phyloP scores from a whole-genome alignment of 2,888 invertebrate genomes.

The Coenonympha glycerion region DNA sequence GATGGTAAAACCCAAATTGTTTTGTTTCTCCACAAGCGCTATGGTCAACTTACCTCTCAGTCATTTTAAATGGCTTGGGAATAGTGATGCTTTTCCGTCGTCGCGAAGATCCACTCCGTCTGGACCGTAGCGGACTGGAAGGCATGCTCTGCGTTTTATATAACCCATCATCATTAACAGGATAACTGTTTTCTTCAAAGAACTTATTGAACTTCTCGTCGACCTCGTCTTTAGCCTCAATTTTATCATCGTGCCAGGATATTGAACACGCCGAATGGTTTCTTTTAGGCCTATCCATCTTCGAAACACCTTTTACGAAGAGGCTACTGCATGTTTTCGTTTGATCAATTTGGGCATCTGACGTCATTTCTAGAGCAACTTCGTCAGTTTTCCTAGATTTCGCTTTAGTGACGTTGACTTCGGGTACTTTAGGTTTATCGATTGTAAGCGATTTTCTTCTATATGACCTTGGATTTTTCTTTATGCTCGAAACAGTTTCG shows the following conservation, averaged over 20 bases:
- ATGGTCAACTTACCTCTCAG: constrained; percentile 79
- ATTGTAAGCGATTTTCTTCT: constrained; percentile 11
- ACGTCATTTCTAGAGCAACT: background rate
- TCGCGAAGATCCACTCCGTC: constrained; percentile 42
- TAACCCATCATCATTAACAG: constrained; percentile 40
- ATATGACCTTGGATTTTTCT: constrained; percentile 15
- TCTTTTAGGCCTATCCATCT: constrained; percentile 49
- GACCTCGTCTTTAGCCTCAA: constrained; percentile 49
- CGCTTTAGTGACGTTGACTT: constrained; percentile 30
- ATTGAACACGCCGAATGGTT: constrained; percentile 69
- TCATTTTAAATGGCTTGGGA: constrained; percentile 83
- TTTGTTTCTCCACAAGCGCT: constrained; percentile 3
- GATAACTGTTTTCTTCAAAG: constrained; percentile 48
- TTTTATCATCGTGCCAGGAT: constrained; percentile 64
- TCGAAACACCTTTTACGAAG: constrained; percentile 37
- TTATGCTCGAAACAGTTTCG: constrained; percentile 22
- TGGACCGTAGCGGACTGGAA: constrained; percentile 70
- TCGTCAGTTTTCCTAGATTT: constrained; percentile 32
- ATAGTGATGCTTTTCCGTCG: constrained; percentile 67
- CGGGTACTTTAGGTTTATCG: constrained; percentile 13
- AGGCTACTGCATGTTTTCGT: constrained; percentile 37
- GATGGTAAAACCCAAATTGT: constrained; percentile 4
- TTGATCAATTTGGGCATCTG: constrained; percentile 32
- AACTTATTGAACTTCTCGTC: constrained; percentile 62
- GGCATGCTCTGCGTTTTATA: constrained; percentile 76